phyloP scores from a whole-genome alignment of 2,888 invertebrate genomes.

The Mythimna impura region DNA sequence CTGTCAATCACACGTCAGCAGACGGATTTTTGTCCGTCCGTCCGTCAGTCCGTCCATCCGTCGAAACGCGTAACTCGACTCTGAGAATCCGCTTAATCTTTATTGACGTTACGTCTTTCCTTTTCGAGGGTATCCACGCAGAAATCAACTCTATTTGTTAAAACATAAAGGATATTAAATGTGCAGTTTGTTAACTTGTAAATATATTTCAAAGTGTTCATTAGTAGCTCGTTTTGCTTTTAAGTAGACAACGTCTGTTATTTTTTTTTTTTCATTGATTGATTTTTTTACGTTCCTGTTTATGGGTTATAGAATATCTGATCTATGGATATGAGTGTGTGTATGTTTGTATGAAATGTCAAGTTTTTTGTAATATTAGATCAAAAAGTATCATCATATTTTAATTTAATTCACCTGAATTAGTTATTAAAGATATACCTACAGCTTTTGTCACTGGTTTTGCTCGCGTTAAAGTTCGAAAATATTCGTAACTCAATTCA shows the following conservation, averaged over 20 bases:
- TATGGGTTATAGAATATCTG: constrained; percentile 53
- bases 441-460: background rate
- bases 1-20: constrained; percentile 80
- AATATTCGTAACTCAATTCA: no score
- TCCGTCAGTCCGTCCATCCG: constrained; percentile 75
- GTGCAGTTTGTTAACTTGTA: constrained; percentile 40
- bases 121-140: constrained; percentile 39
- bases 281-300: constrained; percentile 57
- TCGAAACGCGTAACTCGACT: constrained; percentile 72
- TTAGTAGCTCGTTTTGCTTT: constrained; percentile 80
- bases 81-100: constrained; percentile 80
- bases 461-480: no score
- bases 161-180: background rate
- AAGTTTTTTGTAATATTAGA: constrained; percentile 22
- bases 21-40: constrained; percentile 75
- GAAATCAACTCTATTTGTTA: constrained; percentile 36
- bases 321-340: constrained; percentile 20
- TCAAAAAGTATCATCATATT: background rate
- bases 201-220: constrained; percentile 71
- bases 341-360: constrained; percentile 23
- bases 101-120: constrained; percentile 74
- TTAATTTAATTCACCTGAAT: no score
- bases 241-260: constrained; percentile 78
- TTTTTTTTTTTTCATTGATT: constrained; percentile 66
- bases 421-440: background rate